Evolutionary conservation across 1,140 invertebrate species (phyloP), one percentile per base, ranked within the genome.

Genomic region (Chionoecetes opilio): DNA sequence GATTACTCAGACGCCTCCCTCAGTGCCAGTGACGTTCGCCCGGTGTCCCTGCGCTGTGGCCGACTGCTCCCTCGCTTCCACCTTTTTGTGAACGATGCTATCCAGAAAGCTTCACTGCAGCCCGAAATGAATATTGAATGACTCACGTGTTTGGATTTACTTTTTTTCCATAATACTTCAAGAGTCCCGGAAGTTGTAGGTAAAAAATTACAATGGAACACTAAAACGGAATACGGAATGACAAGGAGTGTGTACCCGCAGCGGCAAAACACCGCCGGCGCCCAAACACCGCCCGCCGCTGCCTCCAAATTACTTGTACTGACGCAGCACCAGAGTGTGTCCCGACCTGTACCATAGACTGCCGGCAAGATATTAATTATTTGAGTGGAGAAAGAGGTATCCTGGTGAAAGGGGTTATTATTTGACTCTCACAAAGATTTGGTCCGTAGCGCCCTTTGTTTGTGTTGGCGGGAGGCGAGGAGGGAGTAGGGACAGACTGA

Each of bases 121-220:
- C 82, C n/a, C 8, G 38, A 85, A 87, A 93, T 93, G 92, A 93
- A 93, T 93, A 93, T 93, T 93, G 92, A 86, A 93, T 93, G 38
- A 53, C 92, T 87, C 82, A 85, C 92, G 92, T 93, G 92, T 93
- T 87, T 93, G 92, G 92, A 93, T 93, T 93, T 53, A 87, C 92
- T 85, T 93, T 92, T 93, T 92, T 85, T 37, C 38, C 75, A 14
- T 87, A 93, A 85, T 86, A 85, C 37, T 93, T 53, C 3, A 87
- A 34, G 92, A 93, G 84, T 38, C 37, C 35, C 82, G 92, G 92
- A 86, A 93, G 92, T 93, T 85, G 38, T 26, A 86, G 84, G 75
- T 87, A 53, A 93, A 53, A 90, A 93, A 35, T 93, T 63, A 93
- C 92, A 86, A 93, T 93, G 53, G 92, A 85, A 21, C 82, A 35